Conservation (phyloP, 1,140 invertebrate species). For the Penaeus japonicus region DNA sequence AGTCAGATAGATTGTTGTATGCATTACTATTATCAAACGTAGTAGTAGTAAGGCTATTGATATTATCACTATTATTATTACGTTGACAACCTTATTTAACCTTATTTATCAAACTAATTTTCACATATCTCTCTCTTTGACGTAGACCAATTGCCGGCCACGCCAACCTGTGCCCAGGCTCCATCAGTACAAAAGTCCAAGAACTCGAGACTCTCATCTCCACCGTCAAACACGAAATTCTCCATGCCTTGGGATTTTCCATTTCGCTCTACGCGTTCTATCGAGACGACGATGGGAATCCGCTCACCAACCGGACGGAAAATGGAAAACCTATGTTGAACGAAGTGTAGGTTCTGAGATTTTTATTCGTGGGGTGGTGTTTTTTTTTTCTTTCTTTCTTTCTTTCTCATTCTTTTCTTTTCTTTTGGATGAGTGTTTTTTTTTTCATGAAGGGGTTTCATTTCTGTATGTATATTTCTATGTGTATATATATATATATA, state of each 20-base stretch:
- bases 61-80: no score
- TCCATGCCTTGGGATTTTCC: conserved; percentile 96
- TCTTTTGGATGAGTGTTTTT: no score
- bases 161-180: conserved; percentile 96
- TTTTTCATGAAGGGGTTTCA: no score
- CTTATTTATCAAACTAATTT: neutral
- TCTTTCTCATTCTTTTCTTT: no score
- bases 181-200: conserved; percentile 85
- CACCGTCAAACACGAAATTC: conserved; percentile 98
- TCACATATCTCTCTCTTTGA: neutral
- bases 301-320: conserved; percentile 81
- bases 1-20: no score
- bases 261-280: conserved; percentile 95
- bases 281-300: conserved; percentile 83
- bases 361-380: no score
- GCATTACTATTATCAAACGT: no score
- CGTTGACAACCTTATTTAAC: neutral
- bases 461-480: no score
- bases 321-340: conserved; percentile 89
- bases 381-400: neutral
- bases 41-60: no score
- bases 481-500: no score
- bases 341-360: conserved; percentile 75
- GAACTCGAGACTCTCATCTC: conserved; percentile 92
- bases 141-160: conserved; percentile 95